Conservation (phyloP, 1,140 invertebrate species). For the Drosophila ananassae region DNA sequence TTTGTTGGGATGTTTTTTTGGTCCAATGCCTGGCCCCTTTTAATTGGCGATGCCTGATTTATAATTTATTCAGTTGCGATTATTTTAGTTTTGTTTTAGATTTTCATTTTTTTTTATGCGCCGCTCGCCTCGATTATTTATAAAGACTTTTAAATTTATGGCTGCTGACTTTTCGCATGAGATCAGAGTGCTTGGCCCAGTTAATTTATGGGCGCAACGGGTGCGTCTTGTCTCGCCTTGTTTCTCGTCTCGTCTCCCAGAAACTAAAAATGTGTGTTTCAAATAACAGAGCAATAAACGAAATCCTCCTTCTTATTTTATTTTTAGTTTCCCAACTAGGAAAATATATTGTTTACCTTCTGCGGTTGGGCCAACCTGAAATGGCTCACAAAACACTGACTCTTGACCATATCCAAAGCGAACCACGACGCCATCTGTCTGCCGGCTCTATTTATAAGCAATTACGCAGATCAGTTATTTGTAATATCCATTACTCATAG, state of each 20-base stretch:
- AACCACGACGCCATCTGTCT: conserved; percentile 67
- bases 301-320: conserved; percentile 8
- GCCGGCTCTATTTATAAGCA: conserved; percentile 61
- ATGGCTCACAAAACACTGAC: conserved; percentile 21
- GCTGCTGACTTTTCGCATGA: conserved; percentile 70
- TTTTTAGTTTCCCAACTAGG: conserved; percentile 29
- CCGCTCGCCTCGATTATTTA: conserved; percentile 63
- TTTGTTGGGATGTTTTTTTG: conserved; percentile 7
- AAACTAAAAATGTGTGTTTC: conserved; percentile 54
- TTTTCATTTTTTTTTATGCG: conserved; percentile 24
- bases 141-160: conserved; percentile 79
- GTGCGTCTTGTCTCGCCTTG: conserved; percentile 26
- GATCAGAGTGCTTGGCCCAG: conserved; percentile 62
- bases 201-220: conserved; percentile 66
- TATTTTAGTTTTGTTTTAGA: conserved; percentile 38
- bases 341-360: conserved; percentile 43
- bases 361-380: conserved; percentile 43
- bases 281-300: conserved; percentile 52
- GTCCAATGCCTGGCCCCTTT: conserved; percentile 24
- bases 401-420: conserved; percentile 49
- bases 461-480: conserved; percentile 41
- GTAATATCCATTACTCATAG: conserved; percentile 18
- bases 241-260: conserved; percentile 1
- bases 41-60: conserved; percentile 66
- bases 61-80: conserved; percentile 58